phyloP scores from a whole-genome alignment of 2,113 vertebrate genomes.

The Anguilla japonica region DNA sequence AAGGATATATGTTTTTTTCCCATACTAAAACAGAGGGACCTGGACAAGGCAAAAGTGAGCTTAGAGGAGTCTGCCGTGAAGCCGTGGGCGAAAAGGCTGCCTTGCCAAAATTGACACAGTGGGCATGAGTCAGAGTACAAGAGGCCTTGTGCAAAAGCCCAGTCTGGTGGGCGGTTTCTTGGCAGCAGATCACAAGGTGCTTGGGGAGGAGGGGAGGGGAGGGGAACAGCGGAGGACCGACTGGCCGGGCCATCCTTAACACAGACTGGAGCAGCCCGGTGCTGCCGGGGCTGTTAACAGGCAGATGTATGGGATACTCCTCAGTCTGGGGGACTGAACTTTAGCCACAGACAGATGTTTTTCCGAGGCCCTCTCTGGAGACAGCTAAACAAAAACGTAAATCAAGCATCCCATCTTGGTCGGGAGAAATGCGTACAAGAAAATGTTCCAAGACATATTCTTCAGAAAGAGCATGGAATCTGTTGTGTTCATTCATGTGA shows the following conservation, averaged over 20 bases:
- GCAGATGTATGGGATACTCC: not conserved
- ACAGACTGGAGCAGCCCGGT: no score
- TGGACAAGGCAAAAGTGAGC: not conserved
- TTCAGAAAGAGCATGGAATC: not conserved
- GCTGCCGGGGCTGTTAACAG: not conserved
- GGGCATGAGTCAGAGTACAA: not conserved
- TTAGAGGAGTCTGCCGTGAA: not conserved
- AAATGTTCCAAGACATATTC: not conserved
- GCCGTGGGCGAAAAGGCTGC: not conserved
- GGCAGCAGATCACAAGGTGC: not conserved
- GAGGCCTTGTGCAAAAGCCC: not conserved
- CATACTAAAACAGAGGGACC: not conserved
- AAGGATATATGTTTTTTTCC: not conserved
- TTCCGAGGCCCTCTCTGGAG: not conserved
- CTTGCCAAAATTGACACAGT: not conserved
- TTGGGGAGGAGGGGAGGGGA: not conserved
- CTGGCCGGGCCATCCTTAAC: no score
- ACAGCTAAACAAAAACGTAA: not conserved
- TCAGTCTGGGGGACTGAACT: not conserved
- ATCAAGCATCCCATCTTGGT: not conserved
- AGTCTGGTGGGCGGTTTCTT: not conserved
- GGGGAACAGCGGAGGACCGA: no score
- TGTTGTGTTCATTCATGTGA: not conserved
- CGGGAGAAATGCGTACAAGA: not conserved
- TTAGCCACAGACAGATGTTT: not conserved